A percentile compares a stretch with the other conserved stretches of the same genome.
Conservation (phyloP, 2,113 vertebrate species). For the Vidua chalybeata region DNA sequence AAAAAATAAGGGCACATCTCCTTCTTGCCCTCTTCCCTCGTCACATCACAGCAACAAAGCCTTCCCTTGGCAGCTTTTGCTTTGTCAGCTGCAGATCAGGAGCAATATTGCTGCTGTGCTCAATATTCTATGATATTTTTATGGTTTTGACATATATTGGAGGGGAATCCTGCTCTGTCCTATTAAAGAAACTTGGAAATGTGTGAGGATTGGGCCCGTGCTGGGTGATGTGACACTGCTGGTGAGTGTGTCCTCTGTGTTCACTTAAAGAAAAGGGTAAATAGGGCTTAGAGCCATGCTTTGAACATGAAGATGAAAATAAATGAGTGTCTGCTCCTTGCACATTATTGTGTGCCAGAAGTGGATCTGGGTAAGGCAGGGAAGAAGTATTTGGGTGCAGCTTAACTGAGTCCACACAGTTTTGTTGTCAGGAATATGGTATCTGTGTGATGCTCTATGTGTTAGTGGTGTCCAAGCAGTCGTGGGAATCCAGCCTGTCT, state of each 20-base stretch:
- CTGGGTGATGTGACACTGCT: neutral
- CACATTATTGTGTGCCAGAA: neutral
- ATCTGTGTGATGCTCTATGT: accelerated
- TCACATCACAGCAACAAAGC: neutral
- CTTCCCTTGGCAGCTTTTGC: neutral
- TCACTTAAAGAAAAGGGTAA: neutral
- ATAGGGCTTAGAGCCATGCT: neutral
- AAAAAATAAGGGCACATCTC: neutral
- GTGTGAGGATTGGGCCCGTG: neutral
- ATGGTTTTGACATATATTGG: neutral
- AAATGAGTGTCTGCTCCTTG: neutral
- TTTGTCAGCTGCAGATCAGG: neutral
- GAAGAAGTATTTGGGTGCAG: neutral
- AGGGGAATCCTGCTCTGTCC: neutral
- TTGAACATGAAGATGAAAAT: neutral
- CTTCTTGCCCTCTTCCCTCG: neutral
- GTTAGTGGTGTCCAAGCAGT: neutral
- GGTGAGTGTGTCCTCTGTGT: too few relatives aligned
- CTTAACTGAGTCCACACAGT: neutral
- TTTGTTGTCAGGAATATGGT: neutral
- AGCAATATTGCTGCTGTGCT: neutral
- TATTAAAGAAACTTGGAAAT: neutral
- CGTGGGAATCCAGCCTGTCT: neutral
- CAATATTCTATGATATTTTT: neutral
- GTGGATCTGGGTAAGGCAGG: neutral